Evolutionary conservation across 2,888 invertebrate species (phyloP), one percentile per base, ranked within the genome.

Genomic region (Phoenoteleia sp.): DNA sequence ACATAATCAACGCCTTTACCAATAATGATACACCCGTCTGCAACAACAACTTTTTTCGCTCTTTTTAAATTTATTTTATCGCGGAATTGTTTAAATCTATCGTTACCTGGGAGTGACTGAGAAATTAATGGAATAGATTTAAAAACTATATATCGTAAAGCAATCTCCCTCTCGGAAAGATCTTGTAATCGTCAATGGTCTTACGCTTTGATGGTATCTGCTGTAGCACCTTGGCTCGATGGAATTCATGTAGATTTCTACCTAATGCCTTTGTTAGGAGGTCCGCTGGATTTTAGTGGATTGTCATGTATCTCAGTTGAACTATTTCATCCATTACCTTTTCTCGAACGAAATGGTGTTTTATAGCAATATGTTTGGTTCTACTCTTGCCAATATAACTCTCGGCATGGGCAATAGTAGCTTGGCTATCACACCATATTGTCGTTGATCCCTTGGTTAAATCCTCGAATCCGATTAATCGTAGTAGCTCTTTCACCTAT

Each of bases 401-500:
- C n/a, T 21, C 42, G 11, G 82, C 64, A 23, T 76, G 82, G 21
- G 71, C 64, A 23, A 69, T 81, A 9, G 81, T 71, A 33, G 76
- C 81, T 64, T 81, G 76, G 64, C 75, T 81, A 36, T 76, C 75
- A 47, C 81, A 71, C 42, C 60, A 47, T 15, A 76, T 52, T 47
- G 62, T n/a, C 1, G 74, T 67, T 49, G 81, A 47, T n/a, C 15
- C 45, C 1, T 29, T 19, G 15, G 39, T 15, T 25, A 81, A 29
- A 19, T 74, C 33, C 0, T 49, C n/a, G 13, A 81, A 49, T 1
- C 49, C 67, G 2, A 81, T 13, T 23, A 60, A 81, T 17, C 29
- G 3, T 25, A 85, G 29, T 9, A 85, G 27, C 23, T 66, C 39
- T 52, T 47, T 80, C 67, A 76, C 52, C 71, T 76, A 81, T 2